Conservation (phyloP, 2,113 vertebrate species). For the Oxyruncus cristatus region DNA sequence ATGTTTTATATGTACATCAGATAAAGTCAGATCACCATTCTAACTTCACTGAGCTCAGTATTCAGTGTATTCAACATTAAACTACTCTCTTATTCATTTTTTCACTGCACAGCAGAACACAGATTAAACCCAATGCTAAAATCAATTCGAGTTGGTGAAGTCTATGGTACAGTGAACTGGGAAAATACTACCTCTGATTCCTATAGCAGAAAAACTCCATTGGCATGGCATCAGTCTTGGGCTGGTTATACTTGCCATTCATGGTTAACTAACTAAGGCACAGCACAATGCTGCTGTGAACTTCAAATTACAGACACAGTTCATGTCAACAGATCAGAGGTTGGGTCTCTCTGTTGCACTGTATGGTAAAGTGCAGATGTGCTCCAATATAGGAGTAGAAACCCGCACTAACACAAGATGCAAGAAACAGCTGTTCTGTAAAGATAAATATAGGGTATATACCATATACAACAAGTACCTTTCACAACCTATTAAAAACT, state of each 20-base stretch:
- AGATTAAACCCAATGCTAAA: neutral
- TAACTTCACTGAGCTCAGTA: neutral
- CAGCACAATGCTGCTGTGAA: neutral
- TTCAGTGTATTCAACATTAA: neutral
- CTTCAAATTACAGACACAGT: neutral
- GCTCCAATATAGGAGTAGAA: neutral
- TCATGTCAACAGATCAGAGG: neutral
- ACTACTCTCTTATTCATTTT: neutral
- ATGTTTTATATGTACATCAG: neutral
- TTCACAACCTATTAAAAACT: neutral
- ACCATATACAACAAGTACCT: neutral
- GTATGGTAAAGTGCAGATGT: neutral
- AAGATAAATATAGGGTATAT: neutral
- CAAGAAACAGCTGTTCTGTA: neutral
- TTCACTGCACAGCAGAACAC: neutral
- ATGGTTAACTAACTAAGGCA: neutral
- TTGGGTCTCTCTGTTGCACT: neutral
- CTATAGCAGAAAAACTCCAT: neutral
- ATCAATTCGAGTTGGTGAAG: neutral
- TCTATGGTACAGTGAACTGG: neutral
- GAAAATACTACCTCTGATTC: neutral
- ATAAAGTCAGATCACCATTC: neutral
- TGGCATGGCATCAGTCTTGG: neutral
- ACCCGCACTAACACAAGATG: neutral
- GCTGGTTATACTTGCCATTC: neutral